Evolutionary conservation across 2,113 vertebrate species (phyloP), one percentile per base, ranked within the genome.

Genomic region (Heloderma charlesbogerti): DNA sequence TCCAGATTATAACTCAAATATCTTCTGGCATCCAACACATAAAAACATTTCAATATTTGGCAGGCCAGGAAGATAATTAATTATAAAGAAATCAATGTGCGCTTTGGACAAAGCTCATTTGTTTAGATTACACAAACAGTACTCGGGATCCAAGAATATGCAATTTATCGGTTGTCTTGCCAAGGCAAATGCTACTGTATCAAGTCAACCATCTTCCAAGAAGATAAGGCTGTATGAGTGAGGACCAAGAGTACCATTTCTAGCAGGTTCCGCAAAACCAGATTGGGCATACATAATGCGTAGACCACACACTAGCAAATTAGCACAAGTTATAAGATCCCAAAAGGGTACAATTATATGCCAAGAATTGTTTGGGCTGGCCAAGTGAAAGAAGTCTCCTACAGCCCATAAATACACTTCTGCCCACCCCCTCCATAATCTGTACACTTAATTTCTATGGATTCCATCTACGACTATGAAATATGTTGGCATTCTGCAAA

Each of bases 1-100:
- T 96, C 97, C 97, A 97, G 87, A 95, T 88, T 94, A 93, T 94
- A 96, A 96, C 92, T 96, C 94, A 94, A 95, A 97, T 94, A 86
- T 95, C 90, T 96, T 96, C 94, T 96, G 95, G 97, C 95, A 96
- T 94, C 94, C 94, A 94, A 93, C 79, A 45, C 63, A 94, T 69
- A 94, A 95, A 93, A 96, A 93, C 90, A 95, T 94, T 95, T 95
- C 80, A 92, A 89, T 83, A 94, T 95, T 96, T 97, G 97, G 97
- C 96, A 96, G 95, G 88, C 54, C 92, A 90, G 86, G 86, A 94
- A 92, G 94, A 96, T 63, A 94, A 97, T 96, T 96, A 95, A 97
- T 97, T 96, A 66, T 93, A 85, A 89, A 93, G 87, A 96, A 97
- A 94, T 91, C 79, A 88, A 92, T 79, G 92, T 93, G 91, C 95